phyloP scores from a whole-genome alignment of 2,113 vertebrate species.

The Aldabrachelys gigantea region DNA sequence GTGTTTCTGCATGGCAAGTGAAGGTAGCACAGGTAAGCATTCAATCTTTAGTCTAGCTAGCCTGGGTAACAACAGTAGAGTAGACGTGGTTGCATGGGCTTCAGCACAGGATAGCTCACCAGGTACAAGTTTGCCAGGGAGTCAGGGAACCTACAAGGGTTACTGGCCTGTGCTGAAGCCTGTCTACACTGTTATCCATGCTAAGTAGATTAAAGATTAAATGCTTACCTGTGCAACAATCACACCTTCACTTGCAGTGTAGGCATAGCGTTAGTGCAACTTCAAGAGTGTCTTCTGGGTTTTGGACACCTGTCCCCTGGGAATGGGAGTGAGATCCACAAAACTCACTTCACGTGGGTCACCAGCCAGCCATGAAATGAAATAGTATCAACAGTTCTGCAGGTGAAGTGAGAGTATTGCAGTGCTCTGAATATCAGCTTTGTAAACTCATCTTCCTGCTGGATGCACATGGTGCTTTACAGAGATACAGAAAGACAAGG shows the following conservation, averaged over 20 bases:
- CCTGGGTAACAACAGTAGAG: background rate
- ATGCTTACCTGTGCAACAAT: background rate
- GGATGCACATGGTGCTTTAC: background rate
- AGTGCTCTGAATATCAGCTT: background rate
- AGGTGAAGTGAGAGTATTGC: no score
- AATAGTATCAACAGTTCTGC: background rate
- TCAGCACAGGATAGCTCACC: background rate
- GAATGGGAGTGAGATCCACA: background rate
- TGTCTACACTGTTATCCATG: background rate
- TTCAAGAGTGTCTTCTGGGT: background rate
- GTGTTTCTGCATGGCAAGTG: background rate
- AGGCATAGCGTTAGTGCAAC: background rate
- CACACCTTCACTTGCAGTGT: background rate
- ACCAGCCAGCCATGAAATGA: background rate
- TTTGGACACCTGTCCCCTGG: background rate
- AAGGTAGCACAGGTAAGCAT: background rate
- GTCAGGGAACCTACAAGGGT: background rate
- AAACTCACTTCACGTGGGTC: background rate
- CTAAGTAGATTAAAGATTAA: background rate
- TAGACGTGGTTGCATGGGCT: background rate
- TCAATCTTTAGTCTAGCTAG: background rate
- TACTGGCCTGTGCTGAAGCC: background rate
- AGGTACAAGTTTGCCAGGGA: background rate
- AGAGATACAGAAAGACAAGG: background rate
- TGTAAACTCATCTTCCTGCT: background rate